Base-by-base conservation (phyloP, 2,113 vertebrate genomes). In the Lepisosteus osseus region DNA sequence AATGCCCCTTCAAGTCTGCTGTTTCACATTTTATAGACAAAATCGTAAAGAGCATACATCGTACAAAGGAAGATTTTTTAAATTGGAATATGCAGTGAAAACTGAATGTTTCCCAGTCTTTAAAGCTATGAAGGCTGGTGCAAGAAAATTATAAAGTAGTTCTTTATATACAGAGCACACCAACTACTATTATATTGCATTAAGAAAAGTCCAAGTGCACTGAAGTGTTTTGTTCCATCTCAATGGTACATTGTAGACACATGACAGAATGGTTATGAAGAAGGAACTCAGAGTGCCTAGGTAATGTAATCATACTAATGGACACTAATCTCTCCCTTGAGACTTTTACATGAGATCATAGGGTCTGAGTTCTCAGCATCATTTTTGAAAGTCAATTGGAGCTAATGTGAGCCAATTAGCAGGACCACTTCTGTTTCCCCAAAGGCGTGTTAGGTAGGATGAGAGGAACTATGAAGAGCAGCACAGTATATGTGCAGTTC, bases 241-340 rank as follows among this genome's bases (percentile, higher is more conserved):
- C 40, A 14, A 14, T 65, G 71, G 15, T 56, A 67, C 69, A 42
- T 0, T 54, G 47, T 61, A 71, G 64, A 47, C 51, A 75, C 54
- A 70, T 64, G 61, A 42, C 17, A 45, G 47, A 12, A 42, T 29
- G 56, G 54, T 41, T 59, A 57, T 47, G 47, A 43, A 15, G 54
- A 29, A 45, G 56, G 11, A 14, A 12, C 56, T 12, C 7, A 44
- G 43, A 63, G 55, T 51, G 40, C 65, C 61, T n/a, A 14, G 44
- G 12, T 72, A 79, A 75, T 79, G 67, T 67, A 76, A 74, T 79
- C 72, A 72, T 47, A 15, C 14, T 72, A 69, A 79, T 72, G 74
- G 57, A 59, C 68, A 61, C 56, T 70, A 74, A 74, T 70, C 61
- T 54, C 61, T 7, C 72, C 78, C 69, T 42, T 1, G 65, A 77